phyloP scores from a whole-genome alignment of 2,113 vertebrate genomes.

The Butastur rufipennis region DNA sequence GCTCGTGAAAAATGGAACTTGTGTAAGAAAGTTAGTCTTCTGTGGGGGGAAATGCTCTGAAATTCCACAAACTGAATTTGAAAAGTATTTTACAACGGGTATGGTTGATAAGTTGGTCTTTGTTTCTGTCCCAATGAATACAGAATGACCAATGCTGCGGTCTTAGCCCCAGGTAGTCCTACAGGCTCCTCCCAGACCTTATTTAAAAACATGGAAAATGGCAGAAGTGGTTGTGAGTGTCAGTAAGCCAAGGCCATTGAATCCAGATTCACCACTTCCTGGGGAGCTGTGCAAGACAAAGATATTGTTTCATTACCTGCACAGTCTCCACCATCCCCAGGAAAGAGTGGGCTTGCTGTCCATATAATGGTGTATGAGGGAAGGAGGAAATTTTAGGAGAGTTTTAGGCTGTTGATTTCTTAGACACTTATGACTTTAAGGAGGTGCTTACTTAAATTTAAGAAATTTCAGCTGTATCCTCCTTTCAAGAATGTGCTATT shows the following conservation, averaged over 20 bases:
- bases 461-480: neutral
- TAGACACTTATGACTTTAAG: neutral
- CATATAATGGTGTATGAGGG: neutral
- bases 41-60: neutral
- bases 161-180: neutral
- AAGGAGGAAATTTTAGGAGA: neutral
- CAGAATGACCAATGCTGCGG: neutral
- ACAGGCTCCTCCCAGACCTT: neutral
- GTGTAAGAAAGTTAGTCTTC: neutral
- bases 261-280: neutral
- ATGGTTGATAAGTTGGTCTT: neutral
- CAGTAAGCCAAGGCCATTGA: neutral
- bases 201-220: neutral
- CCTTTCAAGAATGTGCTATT: neutral
- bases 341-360: neutral
- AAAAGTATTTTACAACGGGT: neutral
- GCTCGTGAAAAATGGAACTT: neutral
- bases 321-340: neutral
- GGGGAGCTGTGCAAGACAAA: neutral
- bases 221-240: neutral
- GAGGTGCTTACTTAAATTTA: neutral
- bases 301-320: neutral
- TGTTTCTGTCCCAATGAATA: neutral
- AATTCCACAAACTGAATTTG: neutral
- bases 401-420: neutral